These are phyloP conservation scores for Cairina moschata DNA, from an alignment of 2,113 vertebrate species.

Conservation along the genomic window DNA sequence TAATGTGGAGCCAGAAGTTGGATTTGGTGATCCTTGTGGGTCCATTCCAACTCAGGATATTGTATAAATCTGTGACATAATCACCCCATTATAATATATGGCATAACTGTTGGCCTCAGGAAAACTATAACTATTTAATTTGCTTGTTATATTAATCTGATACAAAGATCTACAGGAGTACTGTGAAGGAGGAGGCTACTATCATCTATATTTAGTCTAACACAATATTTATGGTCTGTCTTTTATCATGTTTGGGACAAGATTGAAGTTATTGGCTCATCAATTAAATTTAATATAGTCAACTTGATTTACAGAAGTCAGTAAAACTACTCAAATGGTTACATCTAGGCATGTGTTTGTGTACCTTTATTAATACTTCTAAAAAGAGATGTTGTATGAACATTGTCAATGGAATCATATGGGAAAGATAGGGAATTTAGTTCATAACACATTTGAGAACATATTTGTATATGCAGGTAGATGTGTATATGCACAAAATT, in stretches of 20 bases:
- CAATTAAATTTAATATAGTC: background rate
- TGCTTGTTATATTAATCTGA: conserved; percentile 18
- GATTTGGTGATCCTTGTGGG: too few species aligned
- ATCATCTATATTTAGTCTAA: background rate
- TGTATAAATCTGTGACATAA: background rate
- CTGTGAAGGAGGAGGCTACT: background rate
- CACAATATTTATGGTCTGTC: background rate
- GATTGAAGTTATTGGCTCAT: too few species aligned
- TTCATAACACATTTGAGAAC: background rate
- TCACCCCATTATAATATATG: conserved; percentile 34
- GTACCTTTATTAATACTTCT: background rate
- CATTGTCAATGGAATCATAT: background rate
- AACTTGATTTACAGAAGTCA: background rate
- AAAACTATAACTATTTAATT: conserved; percentile 39
- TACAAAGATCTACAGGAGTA: background rate
- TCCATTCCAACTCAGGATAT: too few species aligned
- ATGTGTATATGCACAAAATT: background rate
- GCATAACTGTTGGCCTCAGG: conserved; percentile 14
- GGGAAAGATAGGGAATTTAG: background rate
- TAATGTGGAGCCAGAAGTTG: too few species aligned
- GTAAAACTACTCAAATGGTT: background rate
- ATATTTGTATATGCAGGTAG: fast-evolving
- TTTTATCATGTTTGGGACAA: background rate
- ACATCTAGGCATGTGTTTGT: background rate
- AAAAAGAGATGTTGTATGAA: background rate